Conservation (phyloP, 2,113 vertebrate species). For the Tinamus guttatus region DNA sequence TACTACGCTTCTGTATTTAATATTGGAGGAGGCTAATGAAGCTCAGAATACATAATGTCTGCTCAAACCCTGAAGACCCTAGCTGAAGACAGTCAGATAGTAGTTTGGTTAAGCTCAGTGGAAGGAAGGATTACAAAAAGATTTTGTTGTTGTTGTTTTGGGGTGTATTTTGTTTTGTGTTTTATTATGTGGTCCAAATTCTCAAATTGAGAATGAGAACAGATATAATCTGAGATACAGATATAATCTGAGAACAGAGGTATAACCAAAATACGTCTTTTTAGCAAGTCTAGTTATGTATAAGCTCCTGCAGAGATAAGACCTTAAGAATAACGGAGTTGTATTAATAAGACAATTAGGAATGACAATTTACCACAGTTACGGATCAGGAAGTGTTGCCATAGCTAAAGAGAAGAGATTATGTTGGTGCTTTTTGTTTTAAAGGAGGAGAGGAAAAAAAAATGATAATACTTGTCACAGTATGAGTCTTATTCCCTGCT, state of each 20-base stretch:
- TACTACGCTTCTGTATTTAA: not conserved
- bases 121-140: not conserved
- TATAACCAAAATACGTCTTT: not conserved
- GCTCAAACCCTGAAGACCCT: not conserved
- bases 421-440: not conserved
- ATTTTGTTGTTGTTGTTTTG: not conserved
- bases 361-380: conserved; percentile 18
- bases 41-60: not conserved
- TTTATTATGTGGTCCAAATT: not conserved
- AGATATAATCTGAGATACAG: too few species aligned
- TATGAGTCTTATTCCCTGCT: conserved; percentile 9
- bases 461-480: not conserved
- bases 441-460: conserved; percentile 21
- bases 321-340: conserved; percentile 15
- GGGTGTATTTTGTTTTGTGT: not conserved
- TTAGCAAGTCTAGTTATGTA: not conserved
- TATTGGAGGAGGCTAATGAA: not conserved
- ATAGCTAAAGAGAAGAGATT: not conserved
- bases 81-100: not conserved
- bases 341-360: not conserved
- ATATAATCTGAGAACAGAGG: too few species aligned
- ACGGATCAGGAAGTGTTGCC: not conserved
- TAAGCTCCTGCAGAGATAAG: not conserved
- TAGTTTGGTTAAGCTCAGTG: not conserved
- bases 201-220: not conserved